These are phyloP conservation scores for Anarhynchus alexandrinus DNA, from an alignment of 2,113 vertebrate genomes.

Conservation along the genomic window DNA sequence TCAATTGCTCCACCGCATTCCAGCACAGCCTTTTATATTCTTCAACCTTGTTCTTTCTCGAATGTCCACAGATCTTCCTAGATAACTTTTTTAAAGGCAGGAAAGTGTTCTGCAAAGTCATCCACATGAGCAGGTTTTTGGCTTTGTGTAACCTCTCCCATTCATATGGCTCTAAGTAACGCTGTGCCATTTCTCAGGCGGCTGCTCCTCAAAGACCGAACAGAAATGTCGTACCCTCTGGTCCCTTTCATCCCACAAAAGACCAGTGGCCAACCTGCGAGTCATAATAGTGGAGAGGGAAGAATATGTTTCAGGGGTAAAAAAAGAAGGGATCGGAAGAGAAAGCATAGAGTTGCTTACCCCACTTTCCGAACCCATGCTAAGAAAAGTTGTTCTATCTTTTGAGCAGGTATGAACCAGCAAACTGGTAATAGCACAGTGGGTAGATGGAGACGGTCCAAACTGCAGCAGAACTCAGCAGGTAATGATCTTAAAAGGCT, in stretches of 20 bases:
- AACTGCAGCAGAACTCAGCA: not conserved
- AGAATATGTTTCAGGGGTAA: not conserved
- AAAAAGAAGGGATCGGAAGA: not conserved
- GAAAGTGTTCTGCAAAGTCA: not conserved
- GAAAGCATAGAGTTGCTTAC: not conserved
- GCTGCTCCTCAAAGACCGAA: not conserved
- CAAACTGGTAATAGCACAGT: not conserved
- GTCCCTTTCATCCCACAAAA: not conserved
- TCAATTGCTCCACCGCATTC: not conserved
- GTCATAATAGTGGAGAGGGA: not conserved
- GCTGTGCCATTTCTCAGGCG: not conserved
- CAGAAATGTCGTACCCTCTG: not conserved
- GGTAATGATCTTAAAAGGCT: not conserved
- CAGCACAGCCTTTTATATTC: not conserved
- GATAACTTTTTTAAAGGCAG: not conserved
- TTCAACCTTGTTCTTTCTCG: not conserved
- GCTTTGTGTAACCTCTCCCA: not conserved
- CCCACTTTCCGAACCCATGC: not conserved
- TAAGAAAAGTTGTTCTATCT: not conserved
- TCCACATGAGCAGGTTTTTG: not conserved
- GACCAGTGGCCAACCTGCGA: not conserved
- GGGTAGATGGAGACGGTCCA: not conserved
- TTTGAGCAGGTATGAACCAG: not conserved
- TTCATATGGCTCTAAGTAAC: not conserved
- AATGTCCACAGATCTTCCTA: not conserved